A percentile compares a stretch with the other conserved stretches of the same genome.
phyloP scores from a whole-genome alignment of 2,888 invertebrate genomes.

The Dasypogon diadema region DNA sequence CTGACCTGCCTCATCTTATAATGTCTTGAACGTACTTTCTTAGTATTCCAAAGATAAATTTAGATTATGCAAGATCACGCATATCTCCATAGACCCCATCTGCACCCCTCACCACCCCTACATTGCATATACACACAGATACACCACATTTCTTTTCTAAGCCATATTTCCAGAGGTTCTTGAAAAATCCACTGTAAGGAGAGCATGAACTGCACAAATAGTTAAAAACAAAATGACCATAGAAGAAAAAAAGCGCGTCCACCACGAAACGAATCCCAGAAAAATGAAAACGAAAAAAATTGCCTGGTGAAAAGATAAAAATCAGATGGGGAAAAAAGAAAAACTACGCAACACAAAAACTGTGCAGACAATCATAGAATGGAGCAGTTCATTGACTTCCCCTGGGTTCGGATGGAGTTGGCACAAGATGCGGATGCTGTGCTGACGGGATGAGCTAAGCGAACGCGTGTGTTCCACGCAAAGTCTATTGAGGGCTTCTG shows the following conservation, averaged over 20 bases:
- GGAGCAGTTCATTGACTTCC: constrained; percentile 37
- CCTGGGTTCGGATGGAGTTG: not conserved
- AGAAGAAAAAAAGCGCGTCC: not conserved
- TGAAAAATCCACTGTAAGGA: constrained; percentile 1
- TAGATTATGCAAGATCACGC: constrained; percentile 45
- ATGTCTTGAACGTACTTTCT: constrained; percentile 22
- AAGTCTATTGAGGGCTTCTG: not conserved
- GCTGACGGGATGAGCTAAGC: not conserved
- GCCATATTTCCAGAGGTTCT: constrained; percentile 29
- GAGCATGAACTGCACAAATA: constrained; percentile 5
- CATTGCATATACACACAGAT: not conserved
- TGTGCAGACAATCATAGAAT: constrained; percentile 42
- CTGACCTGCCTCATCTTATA: constrained; percentile 20
- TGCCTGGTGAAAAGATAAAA: constrained; percentile 16
- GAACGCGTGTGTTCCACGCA: not conserved
- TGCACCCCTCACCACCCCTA: not conserved
- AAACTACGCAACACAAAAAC: not conserved
- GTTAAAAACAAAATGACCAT: not conserved
- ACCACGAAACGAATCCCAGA: not conserved
- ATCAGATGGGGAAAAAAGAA: constrained; percentile 12
- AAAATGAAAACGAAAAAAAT: not conserved
- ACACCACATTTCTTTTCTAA: constrained; percentile 18
- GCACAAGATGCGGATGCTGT: constrained; percentile 11
- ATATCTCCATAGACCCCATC: not conserved
- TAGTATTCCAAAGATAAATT: constrained; percentile 30